A percentile compares a stretch with the other conserved stretches of the same genome.
Conservation (phyloP, 2,888 invertebrate genomes). For the Auanema sp. region DNA sequence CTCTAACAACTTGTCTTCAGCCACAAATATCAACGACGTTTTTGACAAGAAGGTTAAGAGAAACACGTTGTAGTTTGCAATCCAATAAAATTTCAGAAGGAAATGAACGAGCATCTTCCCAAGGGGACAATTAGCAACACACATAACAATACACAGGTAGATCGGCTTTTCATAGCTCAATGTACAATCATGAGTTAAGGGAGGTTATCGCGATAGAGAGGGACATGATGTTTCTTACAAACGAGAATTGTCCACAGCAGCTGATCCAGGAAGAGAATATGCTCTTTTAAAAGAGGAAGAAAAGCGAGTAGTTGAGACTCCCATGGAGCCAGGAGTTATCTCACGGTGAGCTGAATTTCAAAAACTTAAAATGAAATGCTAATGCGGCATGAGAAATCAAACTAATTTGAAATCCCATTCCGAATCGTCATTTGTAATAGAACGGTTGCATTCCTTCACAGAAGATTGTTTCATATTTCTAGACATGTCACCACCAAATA, state of each 20-base stretch:
- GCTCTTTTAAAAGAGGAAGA: slow-evolving; percentile 58
- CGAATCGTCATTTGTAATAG: not conserved
- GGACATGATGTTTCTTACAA: slow-evolving; percentile 59
- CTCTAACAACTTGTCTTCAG: slow-evolving; percentile 1
- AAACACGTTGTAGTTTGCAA: too few relatives aligned
- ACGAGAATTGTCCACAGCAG: slow-evolving; percentile 53
- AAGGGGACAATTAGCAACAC: slow-evolving; percentile 52
- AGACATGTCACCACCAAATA: slow-evolving; percentile 62
- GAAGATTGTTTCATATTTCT: slow-evolving; percentile 7
- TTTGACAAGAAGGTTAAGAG: slow-evolving; percentile 35
- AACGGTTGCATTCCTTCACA: not conserved
- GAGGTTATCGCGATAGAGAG: slow-evolving; percentile 52
- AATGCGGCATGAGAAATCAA: too few relatives aligned
- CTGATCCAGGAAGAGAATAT: slow-evolving; percentile 56
- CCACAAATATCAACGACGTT: slow-evolving; percentile 25
- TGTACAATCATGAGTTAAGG: slow-evolving; percentile 25
- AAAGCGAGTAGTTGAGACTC: slow-evolving; percentile 55
- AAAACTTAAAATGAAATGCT: too few relatives aligned
- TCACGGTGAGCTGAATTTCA: slow-evolving; percentile 38
- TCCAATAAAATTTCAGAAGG: slow-evolving; percentile 28
- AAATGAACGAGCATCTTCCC: slow-evolving; percentile 50
- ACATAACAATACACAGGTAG: slow-evolving; percentile 47
- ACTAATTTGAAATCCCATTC: not conserved
- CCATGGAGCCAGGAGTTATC: slow-evolving; percentile 58
- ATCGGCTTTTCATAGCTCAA: not conserved